These are phyloP conservation scores for Dolichopus griseipennis DNA, from an alignment of 2,888 invertebrate species.

Conservation along the genomic window DNA sequence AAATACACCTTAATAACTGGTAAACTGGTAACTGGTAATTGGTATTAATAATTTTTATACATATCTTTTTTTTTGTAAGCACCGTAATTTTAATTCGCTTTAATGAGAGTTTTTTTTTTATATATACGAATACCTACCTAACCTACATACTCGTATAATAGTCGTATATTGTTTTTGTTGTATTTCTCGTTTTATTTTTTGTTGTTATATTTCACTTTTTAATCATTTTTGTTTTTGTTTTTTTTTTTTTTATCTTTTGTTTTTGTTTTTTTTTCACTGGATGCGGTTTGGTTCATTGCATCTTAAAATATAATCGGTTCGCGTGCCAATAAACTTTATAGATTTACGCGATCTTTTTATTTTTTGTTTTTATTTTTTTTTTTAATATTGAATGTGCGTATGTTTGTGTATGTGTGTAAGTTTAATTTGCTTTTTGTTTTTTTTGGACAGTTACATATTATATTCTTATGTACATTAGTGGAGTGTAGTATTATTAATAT, in stretches of 20 bases:
- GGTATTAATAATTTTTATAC: no score
- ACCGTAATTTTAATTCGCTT: not conserved
- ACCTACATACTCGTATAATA: no score
- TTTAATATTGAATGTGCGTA: no score
- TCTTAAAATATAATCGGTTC: slow-evolving; percentile 6
- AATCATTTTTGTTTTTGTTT: not conserved
- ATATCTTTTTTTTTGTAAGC: no score
- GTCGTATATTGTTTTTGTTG: no score
- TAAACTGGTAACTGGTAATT: not conserved
- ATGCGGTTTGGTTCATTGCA: slow-evolving; percentile 6
- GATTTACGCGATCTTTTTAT: not conserved
- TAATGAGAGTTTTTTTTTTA: not conserved
- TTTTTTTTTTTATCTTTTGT: not conserved
- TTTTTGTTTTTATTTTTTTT: not conserved
- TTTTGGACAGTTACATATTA: not conserved
- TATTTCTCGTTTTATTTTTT: no score
- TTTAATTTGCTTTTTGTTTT: not conserved
- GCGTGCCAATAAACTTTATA: slow-evolving; percentile 6
- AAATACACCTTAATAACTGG: no score
- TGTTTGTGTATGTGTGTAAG: no score
- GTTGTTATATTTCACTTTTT: no score
- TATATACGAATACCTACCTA: no score
- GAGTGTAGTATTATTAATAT: no score
- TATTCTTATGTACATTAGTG: not conserved
- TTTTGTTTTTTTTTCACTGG: not conserved